Percentiles rank a stretch among this genome's conserved stretches.
phyloP scores from a whole-genome alignment of 1,140 invertebrate species.

The Ips nitidus region DNA sequence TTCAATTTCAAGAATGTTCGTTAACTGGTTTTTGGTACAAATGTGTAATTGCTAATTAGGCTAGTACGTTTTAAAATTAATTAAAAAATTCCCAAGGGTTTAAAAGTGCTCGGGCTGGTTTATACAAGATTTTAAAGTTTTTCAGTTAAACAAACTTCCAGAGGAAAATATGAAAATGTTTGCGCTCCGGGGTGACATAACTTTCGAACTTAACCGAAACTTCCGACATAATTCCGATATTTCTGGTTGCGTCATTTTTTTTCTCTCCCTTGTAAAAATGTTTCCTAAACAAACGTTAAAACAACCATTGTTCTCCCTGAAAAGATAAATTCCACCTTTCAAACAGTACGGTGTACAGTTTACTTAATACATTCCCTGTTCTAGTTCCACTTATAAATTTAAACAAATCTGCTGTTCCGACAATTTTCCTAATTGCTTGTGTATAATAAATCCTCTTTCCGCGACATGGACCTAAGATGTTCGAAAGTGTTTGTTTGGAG shows the following conservation, averaged over 20 bases:
- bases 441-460: constrained; percentile 18
- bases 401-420: constrained; percentile 20
- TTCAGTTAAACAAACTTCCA: constrained; percentile 3
- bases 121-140: constrained; percentile 5
- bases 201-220: not conserved
- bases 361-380: constrained; percentile 17
- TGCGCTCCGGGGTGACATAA: not conserved
- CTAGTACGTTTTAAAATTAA: not conserved
- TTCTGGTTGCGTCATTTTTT: not conserved
- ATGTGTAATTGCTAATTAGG: no score
- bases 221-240: not conserved
- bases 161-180: not conserved
- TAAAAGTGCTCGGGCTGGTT: not conserved
- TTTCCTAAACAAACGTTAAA: constrained; percentile 4
- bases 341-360: constrained; percentile 15
- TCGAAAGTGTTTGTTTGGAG: constrained; percentile 10
- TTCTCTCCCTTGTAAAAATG: not conserved
- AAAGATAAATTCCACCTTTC: constrained; percentile 18
- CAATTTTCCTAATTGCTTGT: constrained; percentile 26
- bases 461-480: constrained; percentile 14
- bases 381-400: constrained; percentile 26
- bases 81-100: not conserved
- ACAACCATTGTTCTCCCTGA: constrained; percentile 9
- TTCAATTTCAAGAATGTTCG: no score
- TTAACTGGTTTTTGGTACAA: no score